Percentiles rank a stretch among this genome's conserved stretches.
Conservation (phyloP, 1,140 invertebrate genomes). For the Acromyrmex echinatior region DNA sequence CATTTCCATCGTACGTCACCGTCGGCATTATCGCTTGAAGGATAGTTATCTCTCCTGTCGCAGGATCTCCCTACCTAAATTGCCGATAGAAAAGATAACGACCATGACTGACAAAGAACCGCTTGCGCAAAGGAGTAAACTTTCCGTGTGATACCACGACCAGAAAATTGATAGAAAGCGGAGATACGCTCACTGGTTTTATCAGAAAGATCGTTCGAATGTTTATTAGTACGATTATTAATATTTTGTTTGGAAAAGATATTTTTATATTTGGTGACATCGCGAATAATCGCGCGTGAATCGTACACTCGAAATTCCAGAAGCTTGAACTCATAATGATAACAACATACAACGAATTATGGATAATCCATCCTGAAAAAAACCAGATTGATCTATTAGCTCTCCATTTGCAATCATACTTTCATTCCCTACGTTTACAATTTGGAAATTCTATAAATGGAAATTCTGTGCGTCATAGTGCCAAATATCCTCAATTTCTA, state of each 20-base stretch:
- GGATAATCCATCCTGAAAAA: not conserved
- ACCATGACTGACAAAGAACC: slow-evolving; percentile 21
- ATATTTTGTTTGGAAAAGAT: not conserved
- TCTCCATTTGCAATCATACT: not conserved
- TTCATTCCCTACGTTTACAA: not conserved
- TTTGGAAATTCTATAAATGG: slow-evolving; percentile 27
- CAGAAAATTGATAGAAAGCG: not conserved
- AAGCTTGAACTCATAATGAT: not conserved
- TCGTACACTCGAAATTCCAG: not conserved
- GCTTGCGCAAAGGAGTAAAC: slow-evolving; percentile 18
- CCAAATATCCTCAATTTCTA: not conserved
- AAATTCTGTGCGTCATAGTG: slow-evolving; percentile 10
- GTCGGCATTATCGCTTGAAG: slow-evolving; percentile 17
- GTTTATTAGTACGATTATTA: not conserved
- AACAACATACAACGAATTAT: too few relatives aligned
- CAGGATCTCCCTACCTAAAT: slow-evolving; percentile 63
- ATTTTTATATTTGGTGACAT: not conserved
- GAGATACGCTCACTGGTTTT: not conserved
- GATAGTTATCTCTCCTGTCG: slow-evolving; percentile 47
- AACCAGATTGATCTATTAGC: not conserved
- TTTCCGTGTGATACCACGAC: not conserved
- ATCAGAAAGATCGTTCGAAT: too few relatives aligned
- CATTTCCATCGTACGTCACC: not conserved
- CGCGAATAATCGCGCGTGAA: not conserved
- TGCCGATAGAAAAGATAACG: slow-evolving; percentile 53